Percentiles rank a stretch among this genome's conserved stretches.
Conservation (phyloP, 1,140 invertebrate genomes). For the Sinella curviseta region DNA sequence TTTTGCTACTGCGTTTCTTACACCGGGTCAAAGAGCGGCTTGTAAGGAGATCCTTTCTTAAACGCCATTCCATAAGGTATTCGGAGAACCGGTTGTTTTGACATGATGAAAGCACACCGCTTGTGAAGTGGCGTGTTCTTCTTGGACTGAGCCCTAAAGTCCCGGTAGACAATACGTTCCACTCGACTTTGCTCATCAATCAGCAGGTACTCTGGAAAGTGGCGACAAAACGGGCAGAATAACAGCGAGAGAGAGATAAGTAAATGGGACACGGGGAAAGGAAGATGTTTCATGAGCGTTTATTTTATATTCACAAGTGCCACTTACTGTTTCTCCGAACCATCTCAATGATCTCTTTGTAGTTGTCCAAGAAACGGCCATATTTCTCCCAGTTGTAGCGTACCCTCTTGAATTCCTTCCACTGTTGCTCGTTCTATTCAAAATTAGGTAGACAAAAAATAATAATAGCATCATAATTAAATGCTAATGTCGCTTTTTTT, state of each 20-base stretch:
- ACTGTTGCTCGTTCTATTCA: slow-evolving; percentile 21
- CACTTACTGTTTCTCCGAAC: slow-evolving; percentile 42
- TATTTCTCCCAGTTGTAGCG: slow-evolving; percentile 33
- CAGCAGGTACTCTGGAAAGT: slow-evolving; percentile 40
- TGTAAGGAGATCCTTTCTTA: slow-evolving; percentile 62
- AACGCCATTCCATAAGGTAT: slow-evolving; percentile 63
- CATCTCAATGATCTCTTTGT: slow-evolving; percentile 40
- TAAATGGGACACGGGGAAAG: slow-evolving; percentile 17
- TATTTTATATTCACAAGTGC: no score
- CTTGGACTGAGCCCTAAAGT: slow-evolving; percentile 38
- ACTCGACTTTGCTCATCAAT: slow-evolving; percentile 46
- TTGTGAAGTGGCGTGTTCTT: slow-evolving; percentile 40
- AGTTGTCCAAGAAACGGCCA: slow-evolving; percentile 34
- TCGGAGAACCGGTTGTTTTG: slow-evolving; percentile 39
- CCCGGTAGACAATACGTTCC: slow-evolving; percentile 44
- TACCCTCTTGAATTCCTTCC: slow-evolving; percentile 41
- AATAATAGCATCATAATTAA: neutral
- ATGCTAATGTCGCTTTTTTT: neutral
- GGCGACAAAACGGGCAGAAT: slow-evolving; percentile 15
- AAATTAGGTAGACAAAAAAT: neutral
- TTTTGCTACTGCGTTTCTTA: no score
- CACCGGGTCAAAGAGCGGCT: slow-evolving; percentile 65
- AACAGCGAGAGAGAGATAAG: no score
- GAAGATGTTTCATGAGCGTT: no score
- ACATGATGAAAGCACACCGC: slow-evolving; percentile 49